Percentiles rank a stretch among this genome's conserved stretches.
Conservation (phyloP, 2,113 vertebrate species). For the Myocastor coypus region DNA sequence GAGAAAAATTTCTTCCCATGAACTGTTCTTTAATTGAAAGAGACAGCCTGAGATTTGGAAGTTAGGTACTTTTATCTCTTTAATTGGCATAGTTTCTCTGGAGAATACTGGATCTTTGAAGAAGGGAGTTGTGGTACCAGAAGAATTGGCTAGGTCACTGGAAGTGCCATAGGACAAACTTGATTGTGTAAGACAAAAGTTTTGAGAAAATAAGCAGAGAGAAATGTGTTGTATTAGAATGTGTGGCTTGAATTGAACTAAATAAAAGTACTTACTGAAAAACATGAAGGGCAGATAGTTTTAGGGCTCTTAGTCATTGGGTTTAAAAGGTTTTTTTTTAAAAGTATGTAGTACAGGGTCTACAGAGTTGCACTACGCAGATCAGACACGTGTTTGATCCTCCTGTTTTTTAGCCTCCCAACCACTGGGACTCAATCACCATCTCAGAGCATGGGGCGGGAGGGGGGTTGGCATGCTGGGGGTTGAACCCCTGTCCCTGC, state of each 20-base stretch:
- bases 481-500: too few relatives aligned
- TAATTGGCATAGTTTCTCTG: conserved; percentile 28
- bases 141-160: not conserved
- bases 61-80: conserved; percentile 33
- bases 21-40: conserved; percentile 42
- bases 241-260: not conserved
- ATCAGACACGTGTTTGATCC: too few relatives aligned
- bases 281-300: conserved; percentile 49
- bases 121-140: not conserved
- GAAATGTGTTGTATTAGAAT: not conserved
- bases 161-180: not conserved
- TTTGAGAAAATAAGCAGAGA: conserved; percentile 12
- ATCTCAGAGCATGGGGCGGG: too few relatives aligned
- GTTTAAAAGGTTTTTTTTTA: not conserved
- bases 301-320: conserved; percentile 34
- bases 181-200: not conserved
- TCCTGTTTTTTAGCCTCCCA: too few relatives aligned
- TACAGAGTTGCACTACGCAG: too few relatives aligned
- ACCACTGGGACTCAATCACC: too few relatives aligned
- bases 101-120: conserved; percentile 37
- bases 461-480: too few relatives aligned
- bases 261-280: conserved; percentile 28
- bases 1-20: not conserved
- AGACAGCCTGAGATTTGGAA: conserved; percentile 15
- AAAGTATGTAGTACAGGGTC: too few relatives aligned